Evolutionary conservation across 2,888 invertebrate species (phyloP).

Genomic region (Hybos culiciformis): DNA sequence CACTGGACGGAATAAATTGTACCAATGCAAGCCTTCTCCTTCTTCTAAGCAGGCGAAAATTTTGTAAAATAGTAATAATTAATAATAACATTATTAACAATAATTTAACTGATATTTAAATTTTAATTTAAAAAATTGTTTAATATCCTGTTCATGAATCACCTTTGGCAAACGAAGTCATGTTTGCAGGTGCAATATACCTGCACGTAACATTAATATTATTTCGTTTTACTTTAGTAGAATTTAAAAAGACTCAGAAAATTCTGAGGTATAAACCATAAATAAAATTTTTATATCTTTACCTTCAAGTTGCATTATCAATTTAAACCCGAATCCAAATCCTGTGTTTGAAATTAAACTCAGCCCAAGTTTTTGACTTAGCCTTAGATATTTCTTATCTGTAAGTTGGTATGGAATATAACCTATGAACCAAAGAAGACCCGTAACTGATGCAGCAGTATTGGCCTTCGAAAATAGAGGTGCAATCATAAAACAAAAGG

Average conservation of each 20-base stretch:
- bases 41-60: slow-evolving; percentile 47
- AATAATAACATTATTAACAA: too few species aligned
- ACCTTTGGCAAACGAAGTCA: too few species aligned
- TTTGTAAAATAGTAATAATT: too few species aligned
- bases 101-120: too few species aligned
- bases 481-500: slow-evolving; percentile 67
- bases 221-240: too few species aligned
- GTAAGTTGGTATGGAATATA: slow-evolving; percentile 60
- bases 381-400: slow-evolving; percentile 49
- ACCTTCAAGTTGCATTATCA: slow-evolving; percentile 52
- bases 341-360: slow-evolving; percentile 64
- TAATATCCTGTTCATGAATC: too few species aligned
- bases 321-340: slow-evolving; percentile 64
- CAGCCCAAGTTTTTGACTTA: slow-evolving; percentile 45
- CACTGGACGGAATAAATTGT: slow-evolving; percentile 45
- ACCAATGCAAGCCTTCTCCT: slow-evolving; percentile 44
- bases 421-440: slow-evolving; percentile 60
- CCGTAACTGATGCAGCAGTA: slow-evolving; percentile 62
- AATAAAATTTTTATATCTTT: slow-evolving; percentile 59
- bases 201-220: too few species aligned
- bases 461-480: slow-evolving; percentile 70
- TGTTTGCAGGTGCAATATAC: too few species aligned
- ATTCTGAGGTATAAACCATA: too few species aligned
- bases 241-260: too few species aligned
- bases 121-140: too few species aligned